A percentile compares a stretch with the other conserved stretches of the same genome.
phyloP scores from a whole-genome alignment of 1,140 invertebrate genomes.

The Drosophila tsacasi region DNA sequence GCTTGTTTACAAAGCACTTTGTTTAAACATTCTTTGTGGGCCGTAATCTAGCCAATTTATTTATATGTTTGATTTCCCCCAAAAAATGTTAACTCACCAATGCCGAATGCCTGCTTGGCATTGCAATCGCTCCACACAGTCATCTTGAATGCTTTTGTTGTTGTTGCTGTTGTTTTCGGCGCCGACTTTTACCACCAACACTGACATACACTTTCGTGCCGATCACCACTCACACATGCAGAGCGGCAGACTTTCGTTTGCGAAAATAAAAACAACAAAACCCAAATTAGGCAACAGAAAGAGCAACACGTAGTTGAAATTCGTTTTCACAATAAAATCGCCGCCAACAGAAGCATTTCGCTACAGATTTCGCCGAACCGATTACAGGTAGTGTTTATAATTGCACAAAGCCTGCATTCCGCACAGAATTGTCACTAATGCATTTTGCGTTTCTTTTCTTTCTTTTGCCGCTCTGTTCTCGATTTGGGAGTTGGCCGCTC shows the following conservation, averaged over 20 bases:
- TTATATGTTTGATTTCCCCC: constrained; percentile 24
- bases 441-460: constrained; percentile 36
- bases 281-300: constrained; percentile 38
- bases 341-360: constrained; percentile 48
- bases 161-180: constrained; percentile 49
- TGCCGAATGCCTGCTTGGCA: constrained; percentile 80
- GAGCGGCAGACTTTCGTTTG: constrained; percentile 68
- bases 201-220: constrained; percentile 17
- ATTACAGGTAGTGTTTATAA: constrained; percentile 38
- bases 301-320: constrained; percentile 74
- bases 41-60: constrained; percentile 51
- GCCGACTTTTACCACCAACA: constrained; percentile 69
- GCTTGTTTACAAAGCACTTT: constrained; percentile 58
- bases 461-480: constrained; percentile 54
- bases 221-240: constrained; percentile 50
- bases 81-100: constrained; percentile 68
- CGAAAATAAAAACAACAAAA: constrained; percentile 64
- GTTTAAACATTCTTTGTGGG: constrained; percentile 58
- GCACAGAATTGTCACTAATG: constrained; percentile 21
- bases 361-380: constrained; percentile 27
- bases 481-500: constrained; percentile 76
- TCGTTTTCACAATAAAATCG: constrained; percentile 43
- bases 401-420: constrained; percentile 43
- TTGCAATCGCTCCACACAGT: constrained; percentile 81
- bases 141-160: constrained; percentile 53